These are phyloP conservation scores for Moxostoma hubbsi DNA, from an alignment of 2,797 vertebrate genomes.

Conservation along the genomic window DNA sequence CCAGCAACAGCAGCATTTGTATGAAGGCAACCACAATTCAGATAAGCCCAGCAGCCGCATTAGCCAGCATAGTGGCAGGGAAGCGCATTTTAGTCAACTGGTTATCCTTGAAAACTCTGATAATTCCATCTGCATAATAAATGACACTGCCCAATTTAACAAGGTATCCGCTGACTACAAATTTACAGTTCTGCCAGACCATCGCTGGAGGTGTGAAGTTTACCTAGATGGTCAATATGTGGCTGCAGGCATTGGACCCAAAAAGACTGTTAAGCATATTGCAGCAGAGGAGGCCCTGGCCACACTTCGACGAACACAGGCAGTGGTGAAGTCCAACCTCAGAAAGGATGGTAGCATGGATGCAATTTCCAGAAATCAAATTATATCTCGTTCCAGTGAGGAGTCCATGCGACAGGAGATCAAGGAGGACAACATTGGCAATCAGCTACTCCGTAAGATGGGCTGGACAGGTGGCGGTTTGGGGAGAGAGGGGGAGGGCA, in stretches of 20 bases:
- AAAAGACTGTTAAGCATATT: conserved; percentile 93
- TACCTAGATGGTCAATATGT: conserved; percentile 90
- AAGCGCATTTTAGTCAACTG: conserved; percentile 88
- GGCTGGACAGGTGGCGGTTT: conserved; percentile 97
- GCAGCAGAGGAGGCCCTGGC: conserved; percentile 91
- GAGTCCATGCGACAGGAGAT: conserved; percentile 90
- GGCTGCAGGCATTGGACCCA: conserved; percentile 89
- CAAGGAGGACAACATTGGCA: conserved; percentile 97
- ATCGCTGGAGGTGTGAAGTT: conserved; percentile 94
- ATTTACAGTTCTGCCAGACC: conserved; percentile 87
- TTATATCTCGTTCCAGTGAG: conserved; percentile 83
- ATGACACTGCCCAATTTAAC: conserved; percentile 96
- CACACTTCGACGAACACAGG: conserved; percentile 91
- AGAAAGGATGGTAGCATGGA: conserved; percentile 86
- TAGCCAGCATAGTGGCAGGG: conserved; percentile 70
- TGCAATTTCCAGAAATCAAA: conserved; percentile 93
- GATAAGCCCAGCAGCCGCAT: conserved; percentile 72
- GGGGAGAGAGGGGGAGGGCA: conserved; percentile 93
- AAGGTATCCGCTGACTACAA: conserved; percentile 92
- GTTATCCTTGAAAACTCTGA: conserved; percentile 92
- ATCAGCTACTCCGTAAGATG: conserved; percentile 97
- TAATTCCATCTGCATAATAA: conserved; percentile 92
- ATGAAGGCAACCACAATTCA: conserved; percentile 74
- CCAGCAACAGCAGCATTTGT: conserved; percentile 65
- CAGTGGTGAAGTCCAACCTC: conserved; percentile 92